A percentile compares a stretch with the other conserved stretches of the same genome.
phyloP scores from a whole-genome alignment of 2,888 invertebrate species.

The Eulithis testata region DNA sequence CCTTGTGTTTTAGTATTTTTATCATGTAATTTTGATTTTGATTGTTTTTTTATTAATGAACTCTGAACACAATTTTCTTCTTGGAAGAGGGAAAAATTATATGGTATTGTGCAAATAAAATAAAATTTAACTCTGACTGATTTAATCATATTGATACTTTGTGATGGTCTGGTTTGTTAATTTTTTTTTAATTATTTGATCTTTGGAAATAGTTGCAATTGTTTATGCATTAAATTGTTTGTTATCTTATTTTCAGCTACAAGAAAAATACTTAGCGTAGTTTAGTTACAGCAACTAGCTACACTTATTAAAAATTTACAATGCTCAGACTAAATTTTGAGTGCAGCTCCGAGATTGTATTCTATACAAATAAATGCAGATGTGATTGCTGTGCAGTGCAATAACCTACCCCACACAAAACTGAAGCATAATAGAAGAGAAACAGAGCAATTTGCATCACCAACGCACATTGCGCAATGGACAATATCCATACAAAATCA shows the following conservation, averaged over 20 bases:
- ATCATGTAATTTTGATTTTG: constrained; percentile 29
- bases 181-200: no score
- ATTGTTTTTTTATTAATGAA: constrained; percentile 29
- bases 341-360: constrained; percentile 26
- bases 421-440: constrained; percentile 41
- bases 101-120: no score
- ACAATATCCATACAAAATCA: constrained; percentile 55
- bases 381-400: constrained; percentile 34
- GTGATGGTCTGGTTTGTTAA: no score
- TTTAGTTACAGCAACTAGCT: background rate
- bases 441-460: constrained; percentile 49
- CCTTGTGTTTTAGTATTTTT: constrained; percentile 42
- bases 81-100: no score
- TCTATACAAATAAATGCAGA: constrained; percentile 37
- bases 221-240: no score
- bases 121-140: no score
- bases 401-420: constrained; percentile 38
- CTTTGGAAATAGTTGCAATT: no score
- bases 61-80: no score
- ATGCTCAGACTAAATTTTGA: constrained; percentile 6
- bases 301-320: constrained; percentile 8
- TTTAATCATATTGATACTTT: no score
- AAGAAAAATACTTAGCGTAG: background rate
- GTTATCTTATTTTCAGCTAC: background rate
- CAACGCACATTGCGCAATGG: constrained; percentile 51